Percentiles rank a stretch among this genome's conserved stretches.
Evolutionary conservation across 1,140 invertebrate species (phyloP).

Genomic region (Mylabris phalerata): DNA sequence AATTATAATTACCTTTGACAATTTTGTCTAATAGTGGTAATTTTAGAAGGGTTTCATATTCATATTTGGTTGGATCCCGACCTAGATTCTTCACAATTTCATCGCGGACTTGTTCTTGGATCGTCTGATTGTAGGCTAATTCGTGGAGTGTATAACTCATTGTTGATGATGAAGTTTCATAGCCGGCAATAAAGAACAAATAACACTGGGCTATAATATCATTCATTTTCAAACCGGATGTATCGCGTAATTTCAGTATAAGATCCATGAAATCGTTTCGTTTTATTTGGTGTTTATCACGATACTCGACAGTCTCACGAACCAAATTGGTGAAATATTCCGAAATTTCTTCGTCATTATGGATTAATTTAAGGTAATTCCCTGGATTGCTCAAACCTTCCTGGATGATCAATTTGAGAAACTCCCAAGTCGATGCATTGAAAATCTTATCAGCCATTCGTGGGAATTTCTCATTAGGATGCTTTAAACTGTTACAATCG

Average conservation of each 20-base stretch:
- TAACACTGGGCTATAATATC: constrained; percentile 48
- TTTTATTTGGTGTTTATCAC: constrained; percentile 41
- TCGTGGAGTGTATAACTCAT: constrained; percentile 48
- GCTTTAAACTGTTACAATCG: constrained; percentile 18
- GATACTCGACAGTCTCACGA: constrained; percentile 42
- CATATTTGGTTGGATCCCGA: constrained; percentile 35
- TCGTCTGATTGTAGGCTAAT: constrained; percentile 50
- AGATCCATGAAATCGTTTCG: constrained; percentile 50
- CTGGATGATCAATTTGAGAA: constrained; percentile 9
- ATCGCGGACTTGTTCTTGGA: constrained; percentile 47
- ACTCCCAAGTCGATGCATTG: background rate
- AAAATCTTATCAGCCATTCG: too few species aligned
- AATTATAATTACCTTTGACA: constrained; percentile 20
- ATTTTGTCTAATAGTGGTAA: constrained; percentile 48
- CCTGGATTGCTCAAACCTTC: constrained; percentile 4
- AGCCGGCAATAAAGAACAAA: constrained; percentile 56
- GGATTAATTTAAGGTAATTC: background rate
- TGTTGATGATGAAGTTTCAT: constrained; percentile 55
- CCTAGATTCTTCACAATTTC: constrained; percentile 47
- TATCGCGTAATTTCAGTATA: constrained; percentile 41
- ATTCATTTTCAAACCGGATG: constrained; percentile 32
- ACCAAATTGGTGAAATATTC: constrained; percentile 45
- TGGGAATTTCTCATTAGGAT: background rate
- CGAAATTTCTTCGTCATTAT: constrained; percentile 28
- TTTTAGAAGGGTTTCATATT: constrained; percentile 45